Evolutionary conservation across 2,113 vertebrate genomes (phyloP).

Genomic region (Trogon melanurus): DNA sequence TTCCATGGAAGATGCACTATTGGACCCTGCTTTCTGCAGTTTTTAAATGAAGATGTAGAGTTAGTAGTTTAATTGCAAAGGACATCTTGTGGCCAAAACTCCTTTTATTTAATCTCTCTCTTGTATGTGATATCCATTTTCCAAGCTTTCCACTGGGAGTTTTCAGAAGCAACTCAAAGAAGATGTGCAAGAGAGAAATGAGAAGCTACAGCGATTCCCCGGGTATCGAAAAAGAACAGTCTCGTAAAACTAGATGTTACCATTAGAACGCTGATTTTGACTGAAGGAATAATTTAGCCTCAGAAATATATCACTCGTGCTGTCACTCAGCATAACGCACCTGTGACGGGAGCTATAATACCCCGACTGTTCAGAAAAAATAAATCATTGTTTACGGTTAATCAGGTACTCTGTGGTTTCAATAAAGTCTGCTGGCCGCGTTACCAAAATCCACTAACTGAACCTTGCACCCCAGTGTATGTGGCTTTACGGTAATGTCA

Average conservation of each 20-base stretch:
- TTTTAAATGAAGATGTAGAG: conserved; percentile 16
- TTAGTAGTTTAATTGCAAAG: not conserved
- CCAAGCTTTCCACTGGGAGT: not conserved
- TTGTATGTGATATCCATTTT: not conserved
- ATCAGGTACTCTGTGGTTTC: conserved; percentile 9
- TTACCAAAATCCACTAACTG: conserved; percentile 14
- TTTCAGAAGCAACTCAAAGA: not conserved
- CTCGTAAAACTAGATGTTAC: not conserved
- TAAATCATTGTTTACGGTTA: not conserved
- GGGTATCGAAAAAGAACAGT: not conserved
- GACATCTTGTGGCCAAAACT: not conserved
- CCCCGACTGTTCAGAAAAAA: not conserved
- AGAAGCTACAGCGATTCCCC: not conserved
- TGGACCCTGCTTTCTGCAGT: not conserved
- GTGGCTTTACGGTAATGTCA: conserved; percentile 47
- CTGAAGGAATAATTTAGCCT: not conserved
- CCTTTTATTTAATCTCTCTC: not conserved
- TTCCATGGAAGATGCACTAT: not conserved
- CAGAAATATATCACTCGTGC: not conserved
- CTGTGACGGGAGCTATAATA: not conserved
- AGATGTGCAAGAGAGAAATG: not conserved
- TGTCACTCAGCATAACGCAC: conserved; percentile 16
- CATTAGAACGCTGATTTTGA: not conserved
- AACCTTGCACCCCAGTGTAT: not conserved
- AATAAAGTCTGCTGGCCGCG: not conserved